Evolutionary conservation across 2,888 invertebrate genomes (phyloP).

Genomic region (Ormyrus nitidulus): DNA sequence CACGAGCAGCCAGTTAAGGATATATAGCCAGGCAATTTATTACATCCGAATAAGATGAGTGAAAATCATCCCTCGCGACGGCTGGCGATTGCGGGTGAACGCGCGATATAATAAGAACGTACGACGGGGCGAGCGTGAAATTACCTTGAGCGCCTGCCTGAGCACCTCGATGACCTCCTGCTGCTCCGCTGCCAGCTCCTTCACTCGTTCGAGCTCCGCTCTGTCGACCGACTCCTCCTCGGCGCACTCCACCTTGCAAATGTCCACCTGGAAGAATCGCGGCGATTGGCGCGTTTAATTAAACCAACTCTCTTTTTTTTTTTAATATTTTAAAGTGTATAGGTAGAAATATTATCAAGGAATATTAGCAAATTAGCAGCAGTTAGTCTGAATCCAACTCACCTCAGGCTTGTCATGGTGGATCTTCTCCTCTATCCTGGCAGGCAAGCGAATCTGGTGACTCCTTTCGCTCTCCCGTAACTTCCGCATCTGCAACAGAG

Average conservation of each 20-base stretch:
- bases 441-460: conserved; percentile 66
- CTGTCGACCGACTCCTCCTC: conserved; percentile 54
- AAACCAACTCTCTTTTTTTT: too few relatives aligned
- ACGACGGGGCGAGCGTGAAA: not conserved
- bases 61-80: too few relatives aligned
- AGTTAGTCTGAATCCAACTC: conserved; percentile 42
- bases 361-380: not conserved
- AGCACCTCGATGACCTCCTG: conserved; percentile 71
- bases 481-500: conserved; percentile 76
- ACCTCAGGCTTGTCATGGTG: conserved; percentile 65
- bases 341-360: too few relatives aligned
- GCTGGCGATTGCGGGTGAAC: too few relatives aligned
- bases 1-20: too few relatives aligned
- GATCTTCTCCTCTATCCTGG: conserved; percentile 67
- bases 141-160: conserved; percentile 70
- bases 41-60: too few relatives aligned
- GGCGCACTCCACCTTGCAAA: conserved; percentile 65
- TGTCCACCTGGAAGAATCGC: conserved; percentile 61
- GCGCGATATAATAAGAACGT: not conserved
- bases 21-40: too few relatives aligned
- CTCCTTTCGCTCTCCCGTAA: conserved; percentile 77
- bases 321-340: too few relatives aligned
- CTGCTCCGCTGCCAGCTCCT: conserved; percentile 69
- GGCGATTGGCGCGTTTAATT: too few relatives aligned
- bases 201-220: conserved; percentile 69